Base-by-base conservation (phyloP, 2,113 vertebrate genomes). In the Channa maculata region DNA sequence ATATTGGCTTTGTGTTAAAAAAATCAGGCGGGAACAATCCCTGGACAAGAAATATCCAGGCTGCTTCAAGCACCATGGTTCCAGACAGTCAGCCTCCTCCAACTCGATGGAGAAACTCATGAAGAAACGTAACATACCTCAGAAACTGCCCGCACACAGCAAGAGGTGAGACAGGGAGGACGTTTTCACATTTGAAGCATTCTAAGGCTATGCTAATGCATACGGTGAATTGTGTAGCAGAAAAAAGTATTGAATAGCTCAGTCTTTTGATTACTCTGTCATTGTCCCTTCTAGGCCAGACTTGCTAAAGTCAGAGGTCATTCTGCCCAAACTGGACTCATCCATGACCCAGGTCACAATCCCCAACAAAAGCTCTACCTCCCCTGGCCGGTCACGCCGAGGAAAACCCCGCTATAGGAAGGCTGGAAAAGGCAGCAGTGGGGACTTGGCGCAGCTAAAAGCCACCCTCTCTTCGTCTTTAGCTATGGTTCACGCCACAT, bases 31-130 rank as follows among this genome's bases (percentile, higher is more conserved):
- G 87, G 97, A 99, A 87, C 97, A 98, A 68, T 96, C 95, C 0
- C 91, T 99, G 91, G 97, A 99, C 86, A 96, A 97, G 87, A 97
- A 96, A 71, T 96, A 96, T 80, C 97, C 97, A 0, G 93, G 96
- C 45, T 94, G 97, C 59, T 95, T 98, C 71, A 97, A 97, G 77
- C 95, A 96, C 10, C 95, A 96, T 80, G 91, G 89, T 45, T 94
- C 94, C n/a, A 92, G 96, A 82, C 93, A 95, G 67, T 93, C 95
- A 1, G 93, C 96, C 38, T 94, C 96, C 8, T 95, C 96, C 39
- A 98, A 96, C 90, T 97, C 97, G 0, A 95, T 98, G 92, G 97
- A 99, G 86, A 98, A 98, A 65, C 96, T 99, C 70, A 95, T 99
- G 90, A 98, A 98, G 93, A 98, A 98, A 85, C 95, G 97, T 75